Evolutionary conservation across 2,113 vertebrate genomes (phyloP).

Genomic region (Daphoenositta chrysoptera): DNA sequence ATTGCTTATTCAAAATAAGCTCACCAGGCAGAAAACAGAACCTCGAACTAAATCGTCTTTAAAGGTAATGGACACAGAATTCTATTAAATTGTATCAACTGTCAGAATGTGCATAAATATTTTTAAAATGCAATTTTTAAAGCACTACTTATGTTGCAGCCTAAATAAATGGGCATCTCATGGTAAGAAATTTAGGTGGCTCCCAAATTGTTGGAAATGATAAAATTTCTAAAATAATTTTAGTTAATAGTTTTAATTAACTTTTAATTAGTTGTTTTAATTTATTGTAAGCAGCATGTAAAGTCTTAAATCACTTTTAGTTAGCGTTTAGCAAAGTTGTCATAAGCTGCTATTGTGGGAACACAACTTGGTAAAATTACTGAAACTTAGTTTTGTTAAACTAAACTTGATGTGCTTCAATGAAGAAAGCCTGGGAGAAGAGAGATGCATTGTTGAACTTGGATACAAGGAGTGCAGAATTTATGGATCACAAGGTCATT

Average conservation of each 20-base stretch:
- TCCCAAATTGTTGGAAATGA: background rate
- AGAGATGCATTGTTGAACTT: background rate
- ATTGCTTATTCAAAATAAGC: constrained; percentile 81
- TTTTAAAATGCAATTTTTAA: background rate
- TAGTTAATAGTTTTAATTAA: background rate
- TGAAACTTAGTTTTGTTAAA: background rate
- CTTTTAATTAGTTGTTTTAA: background rate
- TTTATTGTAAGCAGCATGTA: background rate
- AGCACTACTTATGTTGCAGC: background rate
- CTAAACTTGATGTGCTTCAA: background rate
- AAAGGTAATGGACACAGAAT: constrained; percentile 72
- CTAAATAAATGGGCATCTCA: background rate
- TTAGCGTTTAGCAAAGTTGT: background rate
- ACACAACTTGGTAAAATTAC: background rate
- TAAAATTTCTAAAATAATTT: background rate
- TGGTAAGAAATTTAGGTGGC: background rate
- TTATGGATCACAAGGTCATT: background rate
- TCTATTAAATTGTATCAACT: background rate
- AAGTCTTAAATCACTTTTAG: background rate
- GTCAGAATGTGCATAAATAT: background rate
- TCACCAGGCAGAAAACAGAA: constrained; percentile 79
- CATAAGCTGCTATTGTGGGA: background rate
- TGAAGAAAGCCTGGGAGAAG: background rate
- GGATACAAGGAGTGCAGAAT: background rate
- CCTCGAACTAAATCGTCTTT: constrained; percentile 79